Conservation (phyloP, 2,113 vertebrate species). For the Antigone vipio region DNA sequence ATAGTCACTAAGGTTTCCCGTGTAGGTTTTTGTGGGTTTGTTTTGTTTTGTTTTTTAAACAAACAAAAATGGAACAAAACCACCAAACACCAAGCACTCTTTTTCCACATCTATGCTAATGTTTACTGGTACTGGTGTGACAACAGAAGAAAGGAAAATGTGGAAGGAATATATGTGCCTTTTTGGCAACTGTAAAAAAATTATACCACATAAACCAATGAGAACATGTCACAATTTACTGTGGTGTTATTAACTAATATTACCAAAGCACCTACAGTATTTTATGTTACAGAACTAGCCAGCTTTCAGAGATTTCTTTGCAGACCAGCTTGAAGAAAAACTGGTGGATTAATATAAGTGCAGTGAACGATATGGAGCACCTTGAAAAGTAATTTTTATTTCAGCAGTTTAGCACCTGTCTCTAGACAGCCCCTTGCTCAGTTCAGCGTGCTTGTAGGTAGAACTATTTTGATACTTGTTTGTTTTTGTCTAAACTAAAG, state of each 20-base stretch:
- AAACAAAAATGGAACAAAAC: too few species aligned
- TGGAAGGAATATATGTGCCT: background rate
- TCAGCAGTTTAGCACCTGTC: background rate
- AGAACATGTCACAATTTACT: background rate
- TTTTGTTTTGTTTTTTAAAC: background rate
- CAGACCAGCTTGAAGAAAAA: background rate
- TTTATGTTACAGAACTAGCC: background rate
- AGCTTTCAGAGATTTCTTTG: background rate
- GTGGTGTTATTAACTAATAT: background rate
- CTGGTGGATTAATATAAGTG: background rate
- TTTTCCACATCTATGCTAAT: background rate
- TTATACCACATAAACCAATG: background rate
- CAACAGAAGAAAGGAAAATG: background rate
- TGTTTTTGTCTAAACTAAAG: background rate
- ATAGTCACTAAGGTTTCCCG: background rate
- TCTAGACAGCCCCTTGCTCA: background rate
- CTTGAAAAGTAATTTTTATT: background rate
- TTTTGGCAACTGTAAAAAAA: background rate
- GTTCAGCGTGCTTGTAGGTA: background rate
- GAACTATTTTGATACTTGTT: background rate
- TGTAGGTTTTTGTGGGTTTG: background rate
- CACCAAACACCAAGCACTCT: background rate
- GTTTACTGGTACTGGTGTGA: background rate
- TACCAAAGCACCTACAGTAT: background rate
- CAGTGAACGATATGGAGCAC: background rate